These are phyloP conservation scores for Crocuta crocuta DNA, from an alignment of 2,113 vertebrate species.

Conservation along the genomic window DNA sequence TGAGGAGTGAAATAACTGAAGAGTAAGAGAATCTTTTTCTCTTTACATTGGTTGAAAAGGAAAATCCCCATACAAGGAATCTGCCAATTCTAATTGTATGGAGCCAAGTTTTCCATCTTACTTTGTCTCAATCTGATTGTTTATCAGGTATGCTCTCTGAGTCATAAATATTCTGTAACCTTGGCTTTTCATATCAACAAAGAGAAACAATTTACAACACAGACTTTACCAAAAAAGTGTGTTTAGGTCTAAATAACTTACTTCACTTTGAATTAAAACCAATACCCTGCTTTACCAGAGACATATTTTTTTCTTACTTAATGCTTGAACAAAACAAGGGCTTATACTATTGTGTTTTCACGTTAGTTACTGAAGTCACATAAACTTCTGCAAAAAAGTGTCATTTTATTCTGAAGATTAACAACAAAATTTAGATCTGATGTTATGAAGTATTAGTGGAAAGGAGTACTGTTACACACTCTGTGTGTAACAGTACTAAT, in stretches of 20 bases:
- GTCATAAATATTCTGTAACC: conserved; percentile 22
- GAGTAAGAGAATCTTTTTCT: not conserved
- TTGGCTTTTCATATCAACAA: conserved; percentile 42
- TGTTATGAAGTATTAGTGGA: not conserved
- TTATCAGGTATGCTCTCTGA: not conserved
- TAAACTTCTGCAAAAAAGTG: not conserved
- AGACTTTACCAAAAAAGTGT: conserved; percentile 18
- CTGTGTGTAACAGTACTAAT: not conserved
- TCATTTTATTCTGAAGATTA: not conserved
- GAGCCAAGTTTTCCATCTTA: not conserved
- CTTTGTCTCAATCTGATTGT: not conserved
- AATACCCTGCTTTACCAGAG: not conserved
- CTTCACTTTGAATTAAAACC: conserved; percentile 51
- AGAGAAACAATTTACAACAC: conserved; percentile 3
- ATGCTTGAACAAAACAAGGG: not conserved
- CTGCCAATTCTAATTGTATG: not conserved
- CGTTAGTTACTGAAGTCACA: not conserved
- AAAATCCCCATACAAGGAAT: not conserved
- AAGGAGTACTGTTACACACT: not conserved
- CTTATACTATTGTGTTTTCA: conserved; percentile 20
- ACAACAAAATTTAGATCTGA: not conserved
- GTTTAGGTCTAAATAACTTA: not conserved
- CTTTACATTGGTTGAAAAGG: not conserved
- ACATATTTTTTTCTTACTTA: not conserved
- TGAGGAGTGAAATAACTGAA: not conserved